Evolutionary conservation across 2,888 invertebrate genomes (phyloP).

Genomic region (Drosophila eohydei): DNA sequence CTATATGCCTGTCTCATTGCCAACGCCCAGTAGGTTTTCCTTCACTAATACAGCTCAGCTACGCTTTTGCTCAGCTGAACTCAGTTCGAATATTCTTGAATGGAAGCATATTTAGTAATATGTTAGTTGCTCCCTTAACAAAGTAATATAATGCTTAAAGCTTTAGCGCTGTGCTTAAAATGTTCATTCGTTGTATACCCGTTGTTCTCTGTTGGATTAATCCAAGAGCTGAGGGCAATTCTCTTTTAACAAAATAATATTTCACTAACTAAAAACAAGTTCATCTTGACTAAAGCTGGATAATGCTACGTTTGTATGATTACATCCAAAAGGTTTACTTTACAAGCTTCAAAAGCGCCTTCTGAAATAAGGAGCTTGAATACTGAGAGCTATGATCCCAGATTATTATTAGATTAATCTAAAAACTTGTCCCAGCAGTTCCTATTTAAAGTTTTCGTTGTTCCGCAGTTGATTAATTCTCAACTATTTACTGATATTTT

Average conservation of each 20-base stretch:
- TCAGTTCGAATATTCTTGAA: neutral
- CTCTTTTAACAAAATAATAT: neutral
- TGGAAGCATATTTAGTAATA: neutral
- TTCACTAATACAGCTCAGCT: constrained; percentile 2
- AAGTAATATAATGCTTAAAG: neutral
- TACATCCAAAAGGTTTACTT: neutral
- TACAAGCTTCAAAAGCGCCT: neutral
- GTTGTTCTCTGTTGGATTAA: neutral
- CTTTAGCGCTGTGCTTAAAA: neutral
- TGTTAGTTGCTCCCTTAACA: neutral
- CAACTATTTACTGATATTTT: neutral
- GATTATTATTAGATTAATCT: neutral
- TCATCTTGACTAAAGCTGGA: neutral
- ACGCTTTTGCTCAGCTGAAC: constrained; percentile 3
- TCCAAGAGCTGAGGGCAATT: neutral
- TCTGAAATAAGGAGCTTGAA: neutral
- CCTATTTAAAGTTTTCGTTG: neutral
- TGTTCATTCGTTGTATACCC: neutral
- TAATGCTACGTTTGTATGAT: neutral
- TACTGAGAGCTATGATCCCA: neutral
- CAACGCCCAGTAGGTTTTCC: constrained; percentile 67
- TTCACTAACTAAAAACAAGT: neutral
- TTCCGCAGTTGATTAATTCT: neutral
- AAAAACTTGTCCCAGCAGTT: neutral
- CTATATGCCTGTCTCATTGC: constrained; percentile 66